Conservation (phyloP, 2,113 vertebrate genomes). For the Channa argus region DNA sequence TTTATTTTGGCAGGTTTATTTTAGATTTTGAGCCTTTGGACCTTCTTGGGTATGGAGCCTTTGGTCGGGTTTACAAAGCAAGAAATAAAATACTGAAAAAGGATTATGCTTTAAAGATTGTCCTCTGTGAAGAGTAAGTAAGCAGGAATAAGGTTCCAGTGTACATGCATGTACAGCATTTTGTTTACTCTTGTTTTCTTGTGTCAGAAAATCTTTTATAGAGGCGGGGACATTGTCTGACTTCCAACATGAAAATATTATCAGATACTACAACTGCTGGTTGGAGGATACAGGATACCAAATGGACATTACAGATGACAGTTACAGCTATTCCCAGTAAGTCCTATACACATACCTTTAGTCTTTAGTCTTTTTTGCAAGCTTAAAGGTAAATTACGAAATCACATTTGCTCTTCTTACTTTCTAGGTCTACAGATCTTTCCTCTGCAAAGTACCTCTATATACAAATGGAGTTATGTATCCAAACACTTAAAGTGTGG, state of each 20-base stretch:
- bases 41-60: too few relatives aligned
- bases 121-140: too few relatives aligned
- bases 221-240: slow-evolving; percentile 71
- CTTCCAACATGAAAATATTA: slow-evolving; percentile 78
- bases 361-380: too few relatives aligned
- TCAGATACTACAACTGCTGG: slow-evolving; percentile 80
- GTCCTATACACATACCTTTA: not conserved
- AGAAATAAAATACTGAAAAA: too few relatives aligned
- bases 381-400: not conserved
- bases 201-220: slow-evolving; percentile 71
- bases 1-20: too few relatives aligned
- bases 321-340: slow-evolving; percentile 71
- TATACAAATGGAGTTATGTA: slow-evolving; percentile 85
- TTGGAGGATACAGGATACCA: slow-evolving; percentile 63
- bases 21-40: too few relatives aligned
- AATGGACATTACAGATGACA: slow-evolving; percentile 35
- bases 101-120: too few relatives aligned
- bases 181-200: not conserved
- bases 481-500: slow-evolving; percentile 72
- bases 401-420: too few relatives aligned
- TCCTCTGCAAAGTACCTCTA: slow-evolving; percentile 64
- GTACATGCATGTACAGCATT: too few relatives aligned
- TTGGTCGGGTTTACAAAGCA: too few relatives aligned
- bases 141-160: too few relatives aligned
- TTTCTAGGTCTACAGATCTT: slow-evolving; percentile 46